Percentiles rank a stretch among this genome's conserved stretches.
Evolutionary conservation across 2,113 vertebrate species (phyloP).

Genomic region (Arvicanthis niloticus): DNA sequence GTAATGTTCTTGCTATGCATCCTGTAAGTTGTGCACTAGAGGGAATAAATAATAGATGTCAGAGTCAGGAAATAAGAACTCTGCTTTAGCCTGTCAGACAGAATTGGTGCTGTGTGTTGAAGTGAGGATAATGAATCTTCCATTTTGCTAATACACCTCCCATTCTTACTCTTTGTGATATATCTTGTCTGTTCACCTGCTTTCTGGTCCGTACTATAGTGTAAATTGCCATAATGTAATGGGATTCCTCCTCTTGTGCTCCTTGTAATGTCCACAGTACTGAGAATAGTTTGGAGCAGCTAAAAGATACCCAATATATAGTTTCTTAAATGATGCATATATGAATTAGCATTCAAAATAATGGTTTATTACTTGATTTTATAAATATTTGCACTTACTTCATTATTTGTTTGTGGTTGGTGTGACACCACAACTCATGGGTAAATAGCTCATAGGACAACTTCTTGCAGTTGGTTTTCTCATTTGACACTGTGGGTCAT

Average conservation of each 20-base stretch:
- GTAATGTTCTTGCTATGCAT: background rate
- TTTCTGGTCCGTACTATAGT: background rate
- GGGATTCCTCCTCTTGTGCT: background rate
- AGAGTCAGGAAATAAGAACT: conserved; percentile 76
- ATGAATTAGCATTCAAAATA: background rate
- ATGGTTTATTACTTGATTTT: background rate
- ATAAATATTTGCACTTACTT: too few species aligned
- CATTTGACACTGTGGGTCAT: background rate
- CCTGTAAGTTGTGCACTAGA: conserved; percentile 70
- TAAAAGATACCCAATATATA: background rate
- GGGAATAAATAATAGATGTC: conserved; percentile 12
- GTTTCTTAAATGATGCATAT: background rate
- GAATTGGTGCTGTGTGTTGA: conserved; percentile 78
- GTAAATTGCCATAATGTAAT: background rate
- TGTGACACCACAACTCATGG: too few species aligned
- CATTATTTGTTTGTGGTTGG: background rate
- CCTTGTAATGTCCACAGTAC: background rate
- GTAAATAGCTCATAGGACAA: background rate
- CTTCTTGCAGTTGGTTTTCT: too few species aligned
- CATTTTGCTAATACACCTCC: background rate
- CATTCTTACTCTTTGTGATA: background rate
- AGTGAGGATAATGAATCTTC: conserved; percentile 29
- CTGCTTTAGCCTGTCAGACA: conserved; percentile 69
- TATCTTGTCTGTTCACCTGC: background rate
- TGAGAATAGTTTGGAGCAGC: too few species aligned